phyloP scores from a whole-genome alignment of 2,888 invertebrate genomes.

The Lasioglossum vierecki region DNA sequence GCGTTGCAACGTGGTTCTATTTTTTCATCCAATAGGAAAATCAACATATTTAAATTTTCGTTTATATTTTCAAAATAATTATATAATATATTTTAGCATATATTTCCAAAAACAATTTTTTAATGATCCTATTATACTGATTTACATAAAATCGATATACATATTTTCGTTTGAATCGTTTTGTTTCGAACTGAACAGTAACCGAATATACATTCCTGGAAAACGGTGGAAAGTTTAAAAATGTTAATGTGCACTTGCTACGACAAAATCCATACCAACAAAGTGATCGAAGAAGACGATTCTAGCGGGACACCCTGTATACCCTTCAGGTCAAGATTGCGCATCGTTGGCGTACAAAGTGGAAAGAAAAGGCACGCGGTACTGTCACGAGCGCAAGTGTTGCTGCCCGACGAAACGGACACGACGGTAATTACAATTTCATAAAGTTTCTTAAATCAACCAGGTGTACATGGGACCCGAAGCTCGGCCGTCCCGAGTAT shows the following conservation, averaged over 20 bases:
- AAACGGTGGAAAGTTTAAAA: no score
- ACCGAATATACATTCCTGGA: no score
- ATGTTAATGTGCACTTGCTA: no score
- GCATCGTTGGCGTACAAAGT: background rate
- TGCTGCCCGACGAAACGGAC: conserved; percentile 10
- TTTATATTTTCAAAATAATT: no score
- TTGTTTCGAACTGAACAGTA: no score
- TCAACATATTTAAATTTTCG: background rate
- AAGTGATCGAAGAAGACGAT: background rate
- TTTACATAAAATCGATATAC: background rate
- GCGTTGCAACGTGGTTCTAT: background rate
- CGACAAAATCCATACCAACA: no score
- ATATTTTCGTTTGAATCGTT: background rate
- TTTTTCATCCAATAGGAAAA: background rate
- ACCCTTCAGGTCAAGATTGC: background rate
- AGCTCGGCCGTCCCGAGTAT: conserved; percentile 17
- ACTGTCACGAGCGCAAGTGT: background rate
- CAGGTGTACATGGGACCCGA: conserved; percentile 7
- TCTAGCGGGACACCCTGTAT: background rate
- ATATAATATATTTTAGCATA: no score
- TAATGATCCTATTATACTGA: background rate
- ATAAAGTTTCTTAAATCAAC: conserved; percentile 44
- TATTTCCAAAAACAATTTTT: background rate
- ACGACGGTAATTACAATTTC: conserved; percentile 25
- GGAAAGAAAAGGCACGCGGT: background rate